Evolutionary conservation across 2,797 vertebrate genomes (phyloP).

Genomic region (Naso thynnoides): DNA sequence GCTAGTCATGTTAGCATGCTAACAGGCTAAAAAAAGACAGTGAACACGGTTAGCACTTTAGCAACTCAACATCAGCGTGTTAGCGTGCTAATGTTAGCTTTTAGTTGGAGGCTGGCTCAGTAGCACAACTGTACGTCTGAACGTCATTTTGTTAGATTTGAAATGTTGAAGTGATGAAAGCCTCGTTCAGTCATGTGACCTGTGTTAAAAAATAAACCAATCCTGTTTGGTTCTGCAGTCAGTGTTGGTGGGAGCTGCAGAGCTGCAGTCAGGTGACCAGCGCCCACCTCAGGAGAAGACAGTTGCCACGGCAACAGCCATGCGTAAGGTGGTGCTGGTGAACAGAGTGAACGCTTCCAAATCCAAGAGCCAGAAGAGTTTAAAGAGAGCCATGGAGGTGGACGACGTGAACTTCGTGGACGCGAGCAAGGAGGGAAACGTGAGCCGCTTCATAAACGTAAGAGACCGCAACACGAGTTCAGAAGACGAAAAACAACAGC

Average conservation of each 20-base stretch:
- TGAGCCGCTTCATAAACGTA: conserved; percentile 94
- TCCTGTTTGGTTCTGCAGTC: conserved; percentile 5
- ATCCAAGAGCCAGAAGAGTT: neutral
- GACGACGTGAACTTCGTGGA: conserved; percentile 86
- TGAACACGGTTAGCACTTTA: neutral
- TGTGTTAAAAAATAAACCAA: no score
- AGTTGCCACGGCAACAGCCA: neutral
- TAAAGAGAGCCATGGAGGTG: conserved; percentile 32
- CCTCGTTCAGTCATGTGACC: no score
- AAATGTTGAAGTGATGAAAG: no score
- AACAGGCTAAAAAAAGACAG: neutral
- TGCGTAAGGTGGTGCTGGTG: neutral
- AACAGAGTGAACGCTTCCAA: neutral
- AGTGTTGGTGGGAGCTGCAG: neutral
- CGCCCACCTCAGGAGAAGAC: neutral
- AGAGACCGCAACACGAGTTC: conserved; percentile 60
- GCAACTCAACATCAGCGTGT: no score
- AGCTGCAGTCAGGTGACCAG: conserved; percentile 12
- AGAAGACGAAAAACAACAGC: no score
- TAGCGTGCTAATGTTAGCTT: no score
- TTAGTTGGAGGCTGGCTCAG: no score
- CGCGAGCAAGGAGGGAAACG: conserved; percentile 94
- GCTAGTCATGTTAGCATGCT: conserved; percentile 1
- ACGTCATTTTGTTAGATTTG: no score
- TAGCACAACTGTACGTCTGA: no score